Percentiles rank a stretch among this genome's conserved stretches.
phyloP scores from a whole-genome alignment of 2,113 vertebrate species.

The Carettochelys insculpta region DNA sequence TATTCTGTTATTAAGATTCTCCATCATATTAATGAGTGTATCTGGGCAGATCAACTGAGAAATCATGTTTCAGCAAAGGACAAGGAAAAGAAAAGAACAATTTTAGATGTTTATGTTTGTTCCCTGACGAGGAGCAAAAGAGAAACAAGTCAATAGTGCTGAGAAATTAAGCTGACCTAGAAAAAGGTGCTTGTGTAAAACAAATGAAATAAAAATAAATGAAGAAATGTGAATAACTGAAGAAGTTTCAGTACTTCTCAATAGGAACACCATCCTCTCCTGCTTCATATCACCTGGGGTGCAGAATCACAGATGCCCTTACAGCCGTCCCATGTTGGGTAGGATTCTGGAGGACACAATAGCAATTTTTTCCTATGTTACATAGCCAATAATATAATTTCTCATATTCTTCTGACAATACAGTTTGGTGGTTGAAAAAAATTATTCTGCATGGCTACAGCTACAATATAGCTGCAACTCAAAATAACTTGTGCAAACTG shows the following conservation, averaged over 20 bases:
- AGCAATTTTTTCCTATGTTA: background rate
- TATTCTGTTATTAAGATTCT: conserved; percentile 27
- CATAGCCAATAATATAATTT: background rate
- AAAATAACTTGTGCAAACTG: too few species aligned
- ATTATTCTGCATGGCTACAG: background rate
- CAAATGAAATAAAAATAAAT: background rate
- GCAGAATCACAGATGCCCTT: background rate
- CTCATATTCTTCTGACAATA: background rate
- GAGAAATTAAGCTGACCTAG: conserved; percentile 2
- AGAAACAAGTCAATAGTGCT: background rate
- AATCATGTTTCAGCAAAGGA: conserved; percentile 39
- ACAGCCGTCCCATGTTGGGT: background rate
- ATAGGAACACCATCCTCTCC: background rate
- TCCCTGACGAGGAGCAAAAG: conserved; percentile 5
- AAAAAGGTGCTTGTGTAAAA: conserved; percentile 44
- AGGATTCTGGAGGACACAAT: background rate
- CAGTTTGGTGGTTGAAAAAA: conserved; percentile 36
- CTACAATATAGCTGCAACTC: too few species aligned
- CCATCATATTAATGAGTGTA: conserved; percentile 20
- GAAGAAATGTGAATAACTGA: conserved; percentile 9
- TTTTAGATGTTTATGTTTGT: conserved; percentile 37
- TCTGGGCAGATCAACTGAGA: conserved; percentile 26
- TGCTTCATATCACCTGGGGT: background rate
- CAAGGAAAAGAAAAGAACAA: conserved; percentile 27
- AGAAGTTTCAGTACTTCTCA: conserved; percentile 3